Evolutionary conservation across 2,797 vertebrate species (phyloP), one percentile per base, ranked within the genome.

Genomic region (Sebastes oblongus): DNA sequence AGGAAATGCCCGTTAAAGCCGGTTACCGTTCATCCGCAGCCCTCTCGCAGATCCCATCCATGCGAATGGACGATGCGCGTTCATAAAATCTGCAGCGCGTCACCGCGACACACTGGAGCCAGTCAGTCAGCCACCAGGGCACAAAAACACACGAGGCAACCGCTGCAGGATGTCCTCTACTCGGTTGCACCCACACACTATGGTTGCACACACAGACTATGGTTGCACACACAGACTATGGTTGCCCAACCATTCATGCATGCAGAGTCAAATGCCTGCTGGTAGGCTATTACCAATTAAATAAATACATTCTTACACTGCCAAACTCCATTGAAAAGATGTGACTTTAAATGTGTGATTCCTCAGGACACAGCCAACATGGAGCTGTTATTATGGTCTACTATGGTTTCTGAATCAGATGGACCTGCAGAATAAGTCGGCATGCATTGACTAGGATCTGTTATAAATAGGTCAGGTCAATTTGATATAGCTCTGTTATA

Each of bases 1-100:
- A 60, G 66, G 71, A 72, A 66, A 80, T 30, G 73, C 50, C 4
- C 1, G 16, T 13, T 8, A 42, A 56, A 75, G 25, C 76, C 3
- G 32, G 58, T 87, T 92, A 92, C 92, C 90, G 87, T 80, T 66
- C 82, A 42, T 29, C 22, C 65, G 81, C 56, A 77, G 77, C 76
- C 36, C 32, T 64, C 71, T 65, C 5, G 65, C 72, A 13, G 86
- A n/a, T 66, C 64, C 69, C 80, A 73, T 83, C 75, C 67, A 66
- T 10, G 66, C 29, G 29, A 2, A 3, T n/a, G 32, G 30, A 69
- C 76, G 79, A 4, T 0, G 89, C 80, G 86, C 87, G 81, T 50
- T 76, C 86, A 62, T 4, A 78, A 69, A 69, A 1, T 8, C 24
- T 52, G 79, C 78, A 59, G 82, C 85, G 90, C 89, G 89, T 54